Conservation (phyloP, 2,888 invertebrate genomes). For the Melanchra persicariae region DNA sequence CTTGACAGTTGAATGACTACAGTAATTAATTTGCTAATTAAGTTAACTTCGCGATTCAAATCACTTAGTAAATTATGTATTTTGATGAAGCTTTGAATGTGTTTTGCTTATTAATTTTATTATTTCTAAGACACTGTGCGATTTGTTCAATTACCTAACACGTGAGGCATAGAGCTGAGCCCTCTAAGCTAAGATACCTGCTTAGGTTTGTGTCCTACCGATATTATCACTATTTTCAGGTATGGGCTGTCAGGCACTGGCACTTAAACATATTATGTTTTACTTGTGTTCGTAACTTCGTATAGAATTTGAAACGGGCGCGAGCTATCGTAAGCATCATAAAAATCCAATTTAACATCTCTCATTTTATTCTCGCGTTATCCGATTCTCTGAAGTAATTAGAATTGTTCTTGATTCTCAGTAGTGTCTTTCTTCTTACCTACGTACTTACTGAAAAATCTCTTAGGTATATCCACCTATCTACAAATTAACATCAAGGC, state of each 20-base stretch:
- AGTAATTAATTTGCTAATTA: slow-evolving; percentile 53
- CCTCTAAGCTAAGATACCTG: not conserved
- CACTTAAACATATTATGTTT: not conserved
- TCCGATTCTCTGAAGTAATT: slow-evolving; percentile 48
- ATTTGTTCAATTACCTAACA: not conserved
- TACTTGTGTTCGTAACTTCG: slow-evolving; percentile 8
- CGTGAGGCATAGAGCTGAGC: not conserved
- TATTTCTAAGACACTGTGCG: not conserved
- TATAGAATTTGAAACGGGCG: slow-evolving; percentile 20
- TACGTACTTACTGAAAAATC: no score
- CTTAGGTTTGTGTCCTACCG: no score
- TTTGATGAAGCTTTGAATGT: slow-evolving; percentile 15
- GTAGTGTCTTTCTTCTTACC: not conserved
- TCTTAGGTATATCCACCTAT: no score
- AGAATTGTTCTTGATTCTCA: slow-evolving; percentile 36
- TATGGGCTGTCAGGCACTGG: not conserved
- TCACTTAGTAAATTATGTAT: slow-evolving; percentile 4
- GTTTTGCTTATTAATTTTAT: not conserved
- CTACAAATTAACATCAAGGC: no score
- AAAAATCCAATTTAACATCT: slow-evolving; percentile 49
- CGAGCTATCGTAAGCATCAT: slow-evolving; percentile 35
- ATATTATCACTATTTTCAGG: not conserved
- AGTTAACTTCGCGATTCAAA: slow-evolving; percentile 28
- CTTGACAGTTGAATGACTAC: slow-evolving; percentile 51
- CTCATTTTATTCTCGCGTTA: slow-evolving; percentile 33